Base-by-base conservation (phyloP, 2,888 invertebrate genomes). In the Spatulosminthurus flaviceps region DNA sequence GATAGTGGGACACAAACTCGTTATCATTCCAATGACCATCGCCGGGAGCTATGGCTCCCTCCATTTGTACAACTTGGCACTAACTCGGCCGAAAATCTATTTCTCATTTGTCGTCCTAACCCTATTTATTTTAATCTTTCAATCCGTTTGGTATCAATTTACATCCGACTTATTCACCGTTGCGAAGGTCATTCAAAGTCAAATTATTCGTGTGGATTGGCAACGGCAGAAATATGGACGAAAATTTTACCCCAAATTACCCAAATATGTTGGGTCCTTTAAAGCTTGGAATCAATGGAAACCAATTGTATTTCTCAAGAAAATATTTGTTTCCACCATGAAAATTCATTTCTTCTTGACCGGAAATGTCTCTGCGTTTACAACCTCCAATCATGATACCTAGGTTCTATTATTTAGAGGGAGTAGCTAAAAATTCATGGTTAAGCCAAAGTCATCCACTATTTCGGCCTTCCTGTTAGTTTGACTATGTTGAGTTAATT, bases 311-410 rank as follows among this genome's bases (percentile, higher is more conserved):
- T 78, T 78, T 61, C 29, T 78, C 1, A 70, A 61, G 22, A 78
- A 70, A 19, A 41, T 71, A 2, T 21, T 70, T 7, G 26, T 71
- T 0, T 19, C 61, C 13, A 71, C 26, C 7, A 61, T 78, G 1
- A 78, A 78, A 61, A 60, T 78, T 1, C 71, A 78, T 29, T 70
- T 78, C 21, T 78, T 71, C 28, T 34, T 75, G n/a, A n/a, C n/a
- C n/a, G n/a, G n/a, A n/a, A n/a, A n/a, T n/a, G n/a, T n/a, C n/a
- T n/a, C n/a, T n/a, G n/a, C n/a, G n/a, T n/a, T n/a, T n/a, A n/a
- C n/a, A n/a, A n/a, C n/a, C n/a, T n/a, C n/a, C n/a, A n/a, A n/a
- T n/a, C n/a, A n/a, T n/a, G n/a, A n/a, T n/a, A n/a, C n/a, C n/a
- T n/a, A n/a, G n/a, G n/a, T n/a, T n/a, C n/a, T n/a, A n/a, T n/a